Conservation (phyloP, 2,113 vertebrate species). For the Eudyptes chrysolophus region DNA sequence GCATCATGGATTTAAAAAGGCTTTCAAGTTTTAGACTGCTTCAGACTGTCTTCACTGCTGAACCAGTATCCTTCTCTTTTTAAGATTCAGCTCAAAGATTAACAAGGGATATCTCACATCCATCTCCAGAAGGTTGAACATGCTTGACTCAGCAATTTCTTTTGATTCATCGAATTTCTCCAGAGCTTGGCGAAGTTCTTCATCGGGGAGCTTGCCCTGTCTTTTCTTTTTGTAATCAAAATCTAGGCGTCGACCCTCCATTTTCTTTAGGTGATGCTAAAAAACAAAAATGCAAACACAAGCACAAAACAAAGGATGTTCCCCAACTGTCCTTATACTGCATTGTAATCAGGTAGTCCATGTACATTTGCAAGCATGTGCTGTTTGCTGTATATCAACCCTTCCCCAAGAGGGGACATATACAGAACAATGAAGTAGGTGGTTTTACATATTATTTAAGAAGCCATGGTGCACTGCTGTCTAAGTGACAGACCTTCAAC, state of each 20-base stretch:
- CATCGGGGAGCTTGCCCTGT: conserved; percentile 92
- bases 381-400: neutral
- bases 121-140: conserved; percentile 98
- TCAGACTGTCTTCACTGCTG: neutral
- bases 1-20: neutral
- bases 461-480: neutral
- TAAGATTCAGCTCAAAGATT: neutral
- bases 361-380: neutral
- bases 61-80: neutral
- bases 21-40: neutral
- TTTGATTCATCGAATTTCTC: conserved; percentile 99
- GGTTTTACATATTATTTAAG: neutral
- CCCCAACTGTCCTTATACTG: neutral
- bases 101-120: conserved; percentile 83
- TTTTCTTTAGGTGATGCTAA: conserved; percentile 97
- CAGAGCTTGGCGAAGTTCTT: conserved; percentile 93
- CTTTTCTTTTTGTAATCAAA: conserved; percentile 99
- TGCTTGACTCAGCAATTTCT: conserved; percentile 97
- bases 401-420: neutral
- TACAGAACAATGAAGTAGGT: neutral
- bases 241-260: conserved; percentile 94
- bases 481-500: neutral
- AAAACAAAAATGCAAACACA: neutral
- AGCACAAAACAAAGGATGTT: neutral
- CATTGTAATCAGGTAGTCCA: neutral